phyloP scores from a whole-genome alignment of 2,888 invertebrate genomes.

The Brassicogethes aeneus region DNA sequence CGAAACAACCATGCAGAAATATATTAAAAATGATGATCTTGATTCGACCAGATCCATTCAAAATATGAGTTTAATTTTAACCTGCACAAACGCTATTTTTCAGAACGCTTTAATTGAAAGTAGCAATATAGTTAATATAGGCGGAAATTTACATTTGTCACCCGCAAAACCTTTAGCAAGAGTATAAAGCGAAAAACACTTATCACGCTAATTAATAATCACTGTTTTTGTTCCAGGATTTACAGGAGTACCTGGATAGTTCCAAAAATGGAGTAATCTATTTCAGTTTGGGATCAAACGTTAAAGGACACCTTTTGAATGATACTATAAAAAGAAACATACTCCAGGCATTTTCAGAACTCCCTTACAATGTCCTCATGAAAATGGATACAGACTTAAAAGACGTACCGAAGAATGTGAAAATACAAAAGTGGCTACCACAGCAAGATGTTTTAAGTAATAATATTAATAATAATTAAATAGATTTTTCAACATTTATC shows the following conservation, averaged over 20 bases:
- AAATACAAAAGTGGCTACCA: slow-evolving; percentile 29
- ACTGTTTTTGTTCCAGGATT: slow-evolving; percentile 18
- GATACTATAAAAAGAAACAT: slow-evolving; percentile 11
- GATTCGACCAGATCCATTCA: no score
- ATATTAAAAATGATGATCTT: no score
- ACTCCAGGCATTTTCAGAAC: slow-evolving; percentile 11
- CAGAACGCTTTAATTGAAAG: no score
- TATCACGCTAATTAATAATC: no score
- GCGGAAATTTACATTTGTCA: no score
- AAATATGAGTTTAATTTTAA: no score
- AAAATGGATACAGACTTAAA: slow-evolving; percentile 12
- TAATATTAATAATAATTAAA: no score
- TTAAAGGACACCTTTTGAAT: slow-evolving; percentile 13
- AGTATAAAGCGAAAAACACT: no score
- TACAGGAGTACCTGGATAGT: slow-evolving; percentile 15
- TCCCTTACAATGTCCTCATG: slow-evolving; percentile 17
- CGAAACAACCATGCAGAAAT: no score
- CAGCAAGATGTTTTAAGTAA: slow-evolving; percentile 30
- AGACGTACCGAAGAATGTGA: slow-evolving; percentile 27
- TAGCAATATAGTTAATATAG: no score
- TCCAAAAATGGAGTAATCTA: slow-evolving; percentile 18
- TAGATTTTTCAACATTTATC: not conserved
- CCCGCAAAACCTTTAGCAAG: slow-evolving; percentile 23
- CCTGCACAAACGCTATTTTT: no score
- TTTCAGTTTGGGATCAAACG: slow-evolving; percentile 21